Percentiles rank a stretch among this genome's conserved stretches.
Conservation (phyloP, 2,113 vertebrate species). For the Natator depressus region DNA sequence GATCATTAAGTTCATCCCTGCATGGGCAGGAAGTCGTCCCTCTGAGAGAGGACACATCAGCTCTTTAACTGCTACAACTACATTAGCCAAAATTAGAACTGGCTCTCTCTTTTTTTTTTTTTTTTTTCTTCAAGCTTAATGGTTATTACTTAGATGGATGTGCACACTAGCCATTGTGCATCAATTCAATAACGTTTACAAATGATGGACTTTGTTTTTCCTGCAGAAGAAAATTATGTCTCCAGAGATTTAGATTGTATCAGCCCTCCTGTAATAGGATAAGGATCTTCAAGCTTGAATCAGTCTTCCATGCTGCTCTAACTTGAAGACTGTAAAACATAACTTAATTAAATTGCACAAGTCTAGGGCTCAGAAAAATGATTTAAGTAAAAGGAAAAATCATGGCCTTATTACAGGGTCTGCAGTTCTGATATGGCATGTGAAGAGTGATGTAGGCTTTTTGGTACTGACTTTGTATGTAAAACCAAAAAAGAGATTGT, state of each 20-base stretch:
- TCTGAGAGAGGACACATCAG: background rate
- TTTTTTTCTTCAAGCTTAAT: slow-evolving; percentile 5
- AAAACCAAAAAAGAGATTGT: background rate
- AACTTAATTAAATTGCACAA: slow-evolving; percentile 32
- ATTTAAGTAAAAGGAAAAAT: background rate
- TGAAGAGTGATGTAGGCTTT: background rate
- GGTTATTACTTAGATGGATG: slow-evolving; percentile 62
- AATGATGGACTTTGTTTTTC: slow-evolving; percentile 62
- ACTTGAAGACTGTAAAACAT: slow-evolving; percentile 41
- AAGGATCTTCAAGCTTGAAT: slow-evolving; percentile 55
- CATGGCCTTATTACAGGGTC: rapidly evolving
- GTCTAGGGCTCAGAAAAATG: background rate
- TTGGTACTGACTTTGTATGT: background rate
- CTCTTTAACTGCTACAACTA: slow-evolving; percentile 21
- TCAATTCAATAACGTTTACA: slow-evolving; percentile 64
- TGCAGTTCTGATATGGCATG: background rate
- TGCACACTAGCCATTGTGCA: slow-evolving; percentile 49
- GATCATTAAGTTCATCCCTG: slow-evolving; percentile 15
- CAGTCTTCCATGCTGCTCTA: background rate
- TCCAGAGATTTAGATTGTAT: slow-evolving; percentile 52
- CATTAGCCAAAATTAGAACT: slow-evolving; percentile 24
- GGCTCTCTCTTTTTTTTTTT: background rate
- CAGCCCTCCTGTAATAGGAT: slow-evolving; percentile 40
- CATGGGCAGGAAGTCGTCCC: background rate
- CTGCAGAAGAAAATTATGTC: slow-evolving; percentile 56